Evolutionary conservation across 2,113 vertebrate genomes (phyloP), one percentile per base, ranked within the genome.

Genomic region (Xiphophorus hellerii): DNA sequence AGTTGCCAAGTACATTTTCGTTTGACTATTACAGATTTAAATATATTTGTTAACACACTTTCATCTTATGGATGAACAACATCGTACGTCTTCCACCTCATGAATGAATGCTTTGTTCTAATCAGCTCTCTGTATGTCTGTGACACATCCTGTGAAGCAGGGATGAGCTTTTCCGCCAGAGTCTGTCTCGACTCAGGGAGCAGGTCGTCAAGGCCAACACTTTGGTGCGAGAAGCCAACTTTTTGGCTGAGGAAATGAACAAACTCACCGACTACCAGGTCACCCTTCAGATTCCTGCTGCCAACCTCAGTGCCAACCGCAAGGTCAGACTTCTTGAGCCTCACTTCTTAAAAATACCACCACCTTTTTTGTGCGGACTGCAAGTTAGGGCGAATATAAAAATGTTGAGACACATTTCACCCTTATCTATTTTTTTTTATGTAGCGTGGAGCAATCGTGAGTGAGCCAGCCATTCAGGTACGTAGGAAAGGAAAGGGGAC

Each of bases 261-360:
- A 99, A 96, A 25, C 94, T 96, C 82, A 99, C 97, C 0, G 97
- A 99, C 92, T 99, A 98, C 90, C 97, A 99, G 92, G 97, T 99
- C 89, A 99, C 97, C 1, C 96, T 99, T 81, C 98, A 99, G 93
- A 99, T 99, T 81, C 97, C 97, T 27, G 97, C 97, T 22, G 94
- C 97, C 80, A 99, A 99, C 92, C 96, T 99, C 90, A 99, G 97
- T 73, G 97, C 98, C 83, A 99, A 99, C 85, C 96, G 95, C 81
- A 99, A 99, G 97, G 98, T 99, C 89, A 94, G 88, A 72, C 37
- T 44, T 62, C 68, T 42, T 66, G 28, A 39, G 28, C 6, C 29
- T 7, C 35, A 29, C 28, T 8, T 39, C 9, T 44, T 4, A 13
- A 29, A 22, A 39, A 20, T 6, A 27, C 20, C 17, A 1, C 44